Evolutionary conservation across 1,140 invertebrate species (phyloP).

Genomic region (Drosophila sturtevanti): DNA sequence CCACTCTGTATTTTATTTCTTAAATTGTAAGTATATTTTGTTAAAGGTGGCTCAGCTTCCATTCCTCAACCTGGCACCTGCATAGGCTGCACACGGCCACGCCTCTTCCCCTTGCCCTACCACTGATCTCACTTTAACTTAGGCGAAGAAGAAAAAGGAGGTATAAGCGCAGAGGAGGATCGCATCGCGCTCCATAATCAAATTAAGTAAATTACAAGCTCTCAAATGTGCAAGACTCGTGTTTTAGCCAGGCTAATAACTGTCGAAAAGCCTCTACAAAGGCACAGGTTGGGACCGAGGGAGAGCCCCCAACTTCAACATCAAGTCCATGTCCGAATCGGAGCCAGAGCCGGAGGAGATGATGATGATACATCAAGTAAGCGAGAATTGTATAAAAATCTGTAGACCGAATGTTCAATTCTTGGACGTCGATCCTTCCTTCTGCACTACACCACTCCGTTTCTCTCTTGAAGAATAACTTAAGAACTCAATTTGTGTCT

Average conservation of each 20-base stretch:
- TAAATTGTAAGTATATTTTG: too few species aligned
- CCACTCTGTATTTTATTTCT: too few species aligned
- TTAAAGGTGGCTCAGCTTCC: background rate
- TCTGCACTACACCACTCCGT: too few species aligned
- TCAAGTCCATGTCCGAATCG: slow-evolving; percentile 7
- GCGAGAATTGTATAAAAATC: slow-evolving; percentile 21
- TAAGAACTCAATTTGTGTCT: slow-evolving; percentile 74
- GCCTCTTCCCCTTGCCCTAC: slow-evolving; percentile 8
- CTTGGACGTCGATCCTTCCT: background rate
- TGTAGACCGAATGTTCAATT: background rate
- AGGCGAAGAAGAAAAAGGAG: background rate
- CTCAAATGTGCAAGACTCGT: slow-evolving; percentile 79
- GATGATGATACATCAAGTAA: slow-evolving; percentile 14
- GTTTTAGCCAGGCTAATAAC: slow-evolving; percentile 74
- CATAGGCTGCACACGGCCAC: background rate
- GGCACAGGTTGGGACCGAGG: background rate
- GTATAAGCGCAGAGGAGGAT: slow-evolving; percentile 7
- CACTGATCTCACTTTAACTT: background rate
- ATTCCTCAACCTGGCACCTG: background rate
- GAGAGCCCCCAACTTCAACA: background rate
- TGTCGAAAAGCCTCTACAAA: slow-evolving; percentile 53
- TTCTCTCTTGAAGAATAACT: slow-evolving; percentile 38
- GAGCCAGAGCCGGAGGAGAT: background rate
- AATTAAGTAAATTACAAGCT: slow-evolving; percentile 81
- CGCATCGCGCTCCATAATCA: slow-evolving; percentile 63